Evolutionary conservation across 2,888 invertebrate species (phyloP), one percentile per base, ranked within the genome.

Genomic region (Ryuthela nishihirai): DNA sequence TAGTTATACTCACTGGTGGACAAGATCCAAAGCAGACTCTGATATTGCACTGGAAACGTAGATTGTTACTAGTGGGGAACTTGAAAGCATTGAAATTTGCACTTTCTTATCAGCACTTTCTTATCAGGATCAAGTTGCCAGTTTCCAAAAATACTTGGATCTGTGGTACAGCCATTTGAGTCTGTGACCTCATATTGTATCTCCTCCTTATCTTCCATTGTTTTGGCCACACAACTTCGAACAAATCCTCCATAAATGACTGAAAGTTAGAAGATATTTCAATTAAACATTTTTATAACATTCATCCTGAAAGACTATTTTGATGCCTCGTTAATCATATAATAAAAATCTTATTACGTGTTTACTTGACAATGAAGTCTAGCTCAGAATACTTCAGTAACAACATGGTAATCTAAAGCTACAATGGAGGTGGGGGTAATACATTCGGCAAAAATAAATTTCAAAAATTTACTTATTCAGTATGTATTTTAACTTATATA

Each of bases 61-160:
- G 90, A 71, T 89, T 92, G 71, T 93, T 92, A 71, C 91, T 91
- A 69, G 88, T 89, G 1, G 93, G 93, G 83, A 93, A 94, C 73
- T 93, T 93, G 75, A 93, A 93, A 3, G 92, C 93, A 73, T 91
- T 91, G 76, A 94, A 93, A 68, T 87, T 85, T 64, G 92, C 92
- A n/a, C n/a, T n/a, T n/a, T n/a, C n/a, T n/a, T 72, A 87, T 79
- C 47, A 94, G 76, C 18, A 88, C 85, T 72, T 89, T 89, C 45
- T 86, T 85, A 61, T 90, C 89, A 18, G 85, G 81, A 72, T 88
- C 88, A 70, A 90, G 86, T 67, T 89, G 86, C 93, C 93, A 93
- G 73, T 93, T 92, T 34, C 90, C 91, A 70, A 93, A 93, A 71
- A 93, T 91, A 35, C 85, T 85, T 21, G 90, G 86, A 76, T 93